phyloP scores from a whole-genome alignment of 2,113 vertebrate species.

The Scytalopus superciliaris region DNA sequence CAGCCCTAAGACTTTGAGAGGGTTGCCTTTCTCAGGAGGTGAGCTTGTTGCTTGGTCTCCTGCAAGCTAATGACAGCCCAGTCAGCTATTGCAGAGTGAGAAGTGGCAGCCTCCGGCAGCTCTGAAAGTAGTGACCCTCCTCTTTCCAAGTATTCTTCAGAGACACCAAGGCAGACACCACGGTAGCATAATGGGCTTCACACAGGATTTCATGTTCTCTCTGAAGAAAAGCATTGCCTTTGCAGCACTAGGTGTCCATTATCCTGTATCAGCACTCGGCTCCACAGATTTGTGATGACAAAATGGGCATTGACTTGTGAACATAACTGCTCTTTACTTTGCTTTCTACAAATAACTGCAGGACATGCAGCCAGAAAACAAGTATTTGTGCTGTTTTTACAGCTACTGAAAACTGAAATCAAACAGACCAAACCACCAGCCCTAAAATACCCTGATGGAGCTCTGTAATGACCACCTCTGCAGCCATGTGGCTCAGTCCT shows the following conservation, averaged over 20 bases:
- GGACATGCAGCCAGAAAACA: not conserved
- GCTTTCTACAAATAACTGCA: not conserved
- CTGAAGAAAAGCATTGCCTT: not conserved
- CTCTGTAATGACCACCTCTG: not conserved
- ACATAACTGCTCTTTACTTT: not conserved
- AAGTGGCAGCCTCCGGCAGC: not conserved
- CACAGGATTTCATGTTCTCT: rapidly evolving
- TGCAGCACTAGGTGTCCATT: not conserved
- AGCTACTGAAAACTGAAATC: not conserved
- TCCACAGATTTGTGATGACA: not conserved
- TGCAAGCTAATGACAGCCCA: not conserved
- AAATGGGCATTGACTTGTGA: not conserved
- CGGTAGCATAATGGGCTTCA: rapidly evolving
- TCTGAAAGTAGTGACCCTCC: not conserved
- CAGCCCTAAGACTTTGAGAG: not conserved
- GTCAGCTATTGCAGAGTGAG: not conserved
- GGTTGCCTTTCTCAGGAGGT: not conserved
- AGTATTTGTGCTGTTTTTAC: not conserved
- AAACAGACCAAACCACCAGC: not conserved
- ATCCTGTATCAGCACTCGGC: not conserved
- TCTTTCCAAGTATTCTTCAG: not conserved
- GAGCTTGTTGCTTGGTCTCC: not conserved
- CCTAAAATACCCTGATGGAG: not conserved
- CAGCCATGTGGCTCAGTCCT: rapidly evolving
- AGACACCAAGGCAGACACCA: rapidly evolving